phyloP scores from a whole-genome alignment of 1,140 invertebrate genomes.

The Orius insidiosus region DNA sequence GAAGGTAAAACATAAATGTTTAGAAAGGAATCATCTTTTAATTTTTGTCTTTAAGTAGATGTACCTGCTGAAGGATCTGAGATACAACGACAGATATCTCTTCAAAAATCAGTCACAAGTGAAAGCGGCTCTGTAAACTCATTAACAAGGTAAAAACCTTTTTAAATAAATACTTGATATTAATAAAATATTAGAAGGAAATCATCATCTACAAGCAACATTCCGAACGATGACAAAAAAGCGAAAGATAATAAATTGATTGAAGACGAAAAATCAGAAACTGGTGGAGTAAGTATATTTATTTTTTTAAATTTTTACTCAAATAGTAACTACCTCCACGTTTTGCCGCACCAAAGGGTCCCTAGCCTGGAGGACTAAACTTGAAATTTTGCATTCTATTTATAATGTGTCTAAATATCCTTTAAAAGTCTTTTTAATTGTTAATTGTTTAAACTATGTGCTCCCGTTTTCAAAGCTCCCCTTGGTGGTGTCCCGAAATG shows the following conservation, averaged over 20 bases:
- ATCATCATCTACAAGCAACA: constrained; percentile 24
- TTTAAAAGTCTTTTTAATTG: too few species aligned
- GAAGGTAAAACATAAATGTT: constrained; percentile 6
- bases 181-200: constrained; percentile 19
- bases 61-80: constrained; percentile 1
- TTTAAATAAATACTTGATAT: background rate
- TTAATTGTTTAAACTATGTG: too few species aligned
- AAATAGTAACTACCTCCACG: too few species aligned
- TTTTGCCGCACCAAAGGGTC: too few species aligned
- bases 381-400: too few species aligned
- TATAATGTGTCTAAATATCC: too few species aligned
- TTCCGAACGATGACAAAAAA: constrained; percentile 22
- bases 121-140: constrained; percentile 17
- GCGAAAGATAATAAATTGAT: constrained; percentile 57
- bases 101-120: constrained; percentile 15
- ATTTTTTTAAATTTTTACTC: constrained; percentile 2
- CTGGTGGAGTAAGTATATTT: constrained; percentile 55
- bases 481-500: too few species aligned
- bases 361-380: too few species aligned
- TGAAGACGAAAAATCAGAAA: constrained; percentile 75
- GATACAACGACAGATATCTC: constrained; percentile 8
- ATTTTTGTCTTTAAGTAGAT: too few species aligned
- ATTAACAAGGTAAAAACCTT: constrained; percentile 10
- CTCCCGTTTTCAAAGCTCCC: too few species aligned
- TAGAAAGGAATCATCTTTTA: too few species aligned